Evolutionary conservation across 1,140 invertebrate species (phyloP).

Genomic region (Bombus pascuorum): DNA sequence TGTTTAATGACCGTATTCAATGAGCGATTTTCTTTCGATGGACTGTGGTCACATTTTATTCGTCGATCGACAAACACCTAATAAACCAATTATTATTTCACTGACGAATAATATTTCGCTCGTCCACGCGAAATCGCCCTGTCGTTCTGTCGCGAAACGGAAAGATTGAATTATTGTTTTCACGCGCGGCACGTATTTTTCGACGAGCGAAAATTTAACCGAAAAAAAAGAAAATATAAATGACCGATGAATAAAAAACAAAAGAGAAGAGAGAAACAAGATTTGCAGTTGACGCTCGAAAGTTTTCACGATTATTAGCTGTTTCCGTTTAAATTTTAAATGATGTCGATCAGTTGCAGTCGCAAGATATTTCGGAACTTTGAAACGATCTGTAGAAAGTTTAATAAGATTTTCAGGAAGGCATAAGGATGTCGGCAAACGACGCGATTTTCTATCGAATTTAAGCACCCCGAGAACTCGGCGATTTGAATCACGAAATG

Average conservation of each 20-base stretch:
- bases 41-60: background rate
- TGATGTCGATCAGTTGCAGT: background rate
- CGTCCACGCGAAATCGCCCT: conserved; percentile 9
- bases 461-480: background rate
- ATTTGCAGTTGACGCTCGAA: background rate
- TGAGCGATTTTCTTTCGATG: conserved; percentile 11
- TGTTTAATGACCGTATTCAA: background rate
- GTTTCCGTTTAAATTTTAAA: background rate
- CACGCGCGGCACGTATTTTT: conserved; percentile 30
- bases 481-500: background rate
- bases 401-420: background rate
- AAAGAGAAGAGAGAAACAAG: background rate
- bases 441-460: background rate
- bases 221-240: conserved; percentile 12
- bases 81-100: conserved; percentile 45
- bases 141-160: conserved; percentile 17
- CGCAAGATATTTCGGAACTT: background rate
- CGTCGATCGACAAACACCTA: conserved; percentile 21
- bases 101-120: conserved; percentile 22
- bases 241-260: background rate
- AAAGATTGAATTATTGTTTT: conserved; percentile 42
- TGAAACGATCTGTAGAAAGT: background rate
- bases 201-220: background rate
- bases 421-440: conserved; percentile 8
- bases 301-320: background rate